Evolutionary conservation across 2,888 invertebrate species (phyloP).

Genomic region (Ceraclea dissimilis): DNA sequence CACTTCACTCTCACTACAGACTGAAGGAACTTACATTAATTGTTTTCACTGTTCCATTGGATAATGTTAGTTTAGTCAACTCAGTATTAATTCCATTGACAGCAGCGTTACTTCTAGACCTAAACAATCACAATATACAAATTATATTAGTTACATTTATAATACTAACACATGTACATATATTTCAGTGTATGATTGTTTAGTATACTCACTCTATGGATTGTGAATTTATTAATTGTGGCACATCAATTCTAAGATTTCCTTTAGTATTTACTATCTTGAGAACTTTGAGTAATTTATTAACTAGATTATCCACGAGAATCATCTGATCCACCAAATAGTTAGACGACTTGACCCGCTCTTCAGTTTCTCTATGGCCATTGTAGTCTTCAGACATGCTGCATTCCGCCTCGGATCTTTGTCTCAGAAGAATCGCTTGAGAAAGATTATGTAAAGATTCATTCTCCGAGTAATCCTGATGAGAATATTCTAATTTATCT

Average conservation of each 20-base stretch:
- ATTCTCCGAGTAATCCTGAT: conserved; percentile 41
- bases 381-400: conserved; percentile 38
- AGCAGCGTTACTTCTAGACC: not conserved
- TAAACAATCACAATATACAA: not conserved
- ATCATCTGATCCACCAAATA: conserved; percentile 60
- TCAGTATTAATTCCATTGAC: not conserved
- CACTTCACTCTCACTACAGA: too few species aligned
- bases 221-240: conserved; percentile 55
- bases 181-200: too few species aligned
- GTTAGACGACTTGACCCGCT: conserved; percentile 30
- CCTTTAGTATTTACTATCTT: conserved; percentile 53
- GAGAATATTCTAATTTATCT: conserved; percentile 12
- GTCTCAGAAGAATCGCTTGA: conserved; percentile 66
- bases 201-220: conserved; percentile 54
- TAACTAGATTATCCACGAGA: conserved; percentile 66
- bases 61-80: not conserved
- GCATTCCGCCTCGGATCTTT: conserved; percentile 54
- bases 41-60: not conserved
- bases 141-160: too few species aligned
- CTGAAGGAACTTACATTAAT: not conserved
- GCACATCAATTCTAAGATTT: conserved; percentile 55
- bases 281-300: conserved; percentile 63
- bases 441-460: conserved; percentile 73
- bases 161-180: too few species aligned
- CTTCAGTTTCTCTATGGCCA: conserved; percentile 29